A percentile compares a stretch with the other conserved stretches of the same genome.
These are phyloP conservation scores for Clarias pachynema DNA, from an alignment of 2,797 vertebrate genomes.

Conservation along the genomic window DNA sequence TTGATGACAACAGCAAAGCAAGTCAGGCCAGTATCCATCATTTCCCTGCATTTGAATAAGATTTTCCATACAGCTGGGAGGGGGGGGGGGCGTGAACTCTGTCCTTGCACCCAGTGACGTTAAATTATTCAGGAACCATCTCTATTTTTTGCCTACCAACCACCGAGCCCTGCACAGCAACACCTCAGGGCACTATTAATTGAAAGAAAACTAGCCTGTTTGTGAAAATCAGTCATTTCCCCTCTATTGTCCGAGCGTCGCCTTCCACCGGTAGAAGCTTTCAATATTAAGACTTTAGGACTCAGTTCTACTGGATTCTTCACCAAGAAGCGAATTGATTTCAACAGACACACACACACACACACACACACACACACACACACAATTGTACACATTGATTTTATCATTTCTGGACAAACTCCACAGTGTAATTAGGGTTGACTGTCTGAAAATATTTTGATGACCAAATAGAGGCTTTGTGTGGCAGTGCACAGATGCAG, in stretches of 20 bases:
- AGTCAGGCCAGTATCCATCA: conserved; percentile 40
- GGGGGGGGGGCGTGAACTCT: conserved; percentile 36
- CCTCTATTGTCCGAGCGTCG: conserved; percentile 26
- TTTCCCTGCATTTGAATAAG: conserved; percentile 63
- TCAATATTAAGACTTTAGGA: conserved; percentile 10
- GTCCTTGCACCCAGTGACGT: conserved; percentile 43
- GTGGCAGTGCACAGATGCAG: conserved; percentile 41
- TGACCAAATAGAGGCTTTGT: conserved; percentile 50
- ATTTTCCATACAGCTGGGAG: conserved; percentile 59
- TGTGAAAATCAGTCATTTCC: conserved; percentile 34
- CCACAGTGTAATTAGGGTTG: conserved; percentile 26
- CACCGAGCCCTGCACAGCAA: conserved; percentile 30
- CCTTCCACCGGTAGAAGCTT: conserved; percentile 12
- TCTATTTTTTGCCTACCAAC: conserved; percentile 52
- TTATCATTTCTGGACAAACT: conserved; percentile 5
- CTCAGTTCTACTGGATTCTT: background rate
- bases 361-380: too few relatives aligned
- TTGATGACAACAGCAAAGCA: conserved; percentile 21
- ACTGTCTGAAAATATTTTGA: conserved; percentile 52
- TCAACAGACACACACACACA: background rate
- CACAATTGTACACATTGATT: conserved; percentile 10
- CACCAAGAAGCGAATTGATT: background rate
- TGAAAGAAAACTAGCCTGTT: conserved; percentile 40
- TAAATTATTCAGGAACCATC: conserved; percentile 58
- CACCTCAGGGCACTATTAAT: conserved; percentile 48